Percentiles rank a stretch among this genome's conserved stretches.
These are phyloP conservation scores for Silurus lanzhouensis DNA, from an alignment of 2,797 vertebrate species.

Conservation along the genomic window DNA sequence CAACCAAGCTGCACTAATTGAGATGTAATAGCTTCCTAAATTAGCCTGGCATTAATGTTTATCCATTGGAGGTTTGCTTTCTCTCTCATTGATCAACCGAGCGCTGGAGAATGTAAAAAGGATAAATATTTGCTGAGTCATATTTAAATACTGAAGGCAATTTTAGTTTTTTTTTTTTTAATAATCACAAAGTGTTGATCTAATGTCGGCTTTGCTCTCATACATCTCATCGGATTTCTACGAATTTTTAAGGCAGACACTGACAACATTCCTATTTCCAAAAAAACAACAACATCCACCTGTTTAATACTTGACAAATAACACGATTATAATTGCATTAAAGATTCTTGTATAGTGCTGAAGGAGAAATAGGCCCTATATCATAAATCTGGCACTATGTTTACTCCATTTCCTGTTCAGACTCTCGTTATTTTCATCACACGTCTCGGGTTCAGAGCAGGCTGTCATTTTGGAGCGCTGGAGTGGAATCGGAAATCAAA, in stretches of 20 bases:
- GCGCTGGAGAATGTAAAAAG: slow-evolving; percentile 22
- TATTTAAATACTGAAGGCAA: neutral
- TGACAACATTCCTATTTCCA: neutral
- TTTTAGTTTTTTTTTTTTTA: neutral
- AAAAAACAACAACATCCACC: neutral
- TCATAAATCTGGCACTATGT: neutral
- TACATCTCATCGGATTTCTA: neutral
- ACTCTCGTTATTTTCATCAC: neutral
- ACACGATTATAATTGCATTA: too few species aligned
- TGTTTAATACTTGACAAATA: neutral
- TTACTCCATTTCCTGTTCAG: neutral
- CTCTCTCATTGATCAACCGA: slow-evolving; percentile 24
- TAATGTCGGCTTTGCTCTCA: neutral
- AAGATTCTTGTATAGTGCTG: neutral
- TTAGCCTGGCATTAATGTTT: slow-evolving; percentile 40
- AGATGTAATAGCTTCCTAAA: slow-evolving; percentile 54
- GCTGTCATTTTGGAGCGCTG: slow-evolving; percentile 26
- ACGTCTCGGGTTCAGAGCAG: neutral
- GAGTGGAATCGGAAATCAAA: slow-evolving; percentile 38
- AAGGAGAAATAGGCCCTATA: neutral
- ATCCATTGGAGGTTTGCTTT: slow-evolving; percentile 22
- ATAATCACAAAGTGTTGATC: slow-evolving; percentile 16
- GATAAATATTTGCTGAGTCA: neutral
- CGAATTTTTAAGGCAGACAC: neutral
- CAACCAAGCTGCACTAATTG: slow-evolving; percentile 56